Percentiles rank a stretch among this genome's conserved stretches.
Conservation (phyloP, 2,888 invertebrate species). For the Noctuana brunneofusca region DNA sequence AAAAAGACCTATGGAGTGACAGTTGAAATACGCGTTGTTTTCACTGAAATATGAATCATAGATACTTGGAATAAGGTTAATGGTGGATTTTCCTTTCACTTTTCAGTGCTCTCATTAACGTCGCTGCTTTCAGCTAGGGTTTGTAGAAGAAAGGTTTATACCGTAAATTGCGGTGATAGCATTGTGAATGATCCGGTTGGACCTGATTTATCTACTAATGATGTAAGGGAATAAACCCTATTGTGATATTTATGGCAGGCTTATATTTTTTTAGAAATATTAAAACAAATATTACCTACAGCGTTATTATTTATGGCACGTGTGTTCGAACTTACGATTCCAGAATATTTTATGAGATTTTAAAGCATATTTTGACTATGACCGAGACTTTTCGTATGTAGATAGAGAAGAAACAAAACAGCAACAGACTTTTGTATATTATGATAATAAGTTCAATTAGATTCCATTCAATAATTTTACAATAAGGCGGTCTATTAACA, state of each 20-base stretch:
- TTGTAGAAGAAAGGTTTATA: slow-evolving; percentile 55
- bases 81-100: slow-evolving; percentile 13
- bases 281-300: too few species aligned
- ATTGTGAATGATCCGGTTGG: slow-evolving; percentile 62
- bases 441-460: too few species aligned
- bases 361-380: too few species aligned
- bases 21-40: not conserved
- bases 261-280: not conserved
- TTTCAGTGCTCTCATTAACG: slow-evolving; percentile 61
- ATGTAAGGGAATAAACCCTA: slow-evolving; percentile 47
- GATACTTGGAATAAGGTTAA: not conserved
- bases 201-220: slow-evolving; percentile 69
- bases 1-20: not conserved
- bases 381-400: too few species aligned
- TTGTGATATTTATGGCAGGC: not conserved
- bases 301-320: too few species aligned
- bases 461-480: too few species aligned
- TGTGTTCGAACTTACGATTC: too few species aligned
- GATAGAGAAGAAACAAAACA: too few species aligned
- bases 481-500: too few species aligned
- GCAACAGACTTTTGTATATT: too few species aligned
- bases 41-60: not conserved
- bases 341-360: too few species aligned
- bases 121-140: slow-evolving; percentile 44
- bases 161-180: slow-evolving; percentile 55